Evolutionary conservation across 92 coral and sea anemone genomes (phyloP), one percentile per base, ranked within the genome.

Genomic region (Zoanthus gigantus): DNA sequence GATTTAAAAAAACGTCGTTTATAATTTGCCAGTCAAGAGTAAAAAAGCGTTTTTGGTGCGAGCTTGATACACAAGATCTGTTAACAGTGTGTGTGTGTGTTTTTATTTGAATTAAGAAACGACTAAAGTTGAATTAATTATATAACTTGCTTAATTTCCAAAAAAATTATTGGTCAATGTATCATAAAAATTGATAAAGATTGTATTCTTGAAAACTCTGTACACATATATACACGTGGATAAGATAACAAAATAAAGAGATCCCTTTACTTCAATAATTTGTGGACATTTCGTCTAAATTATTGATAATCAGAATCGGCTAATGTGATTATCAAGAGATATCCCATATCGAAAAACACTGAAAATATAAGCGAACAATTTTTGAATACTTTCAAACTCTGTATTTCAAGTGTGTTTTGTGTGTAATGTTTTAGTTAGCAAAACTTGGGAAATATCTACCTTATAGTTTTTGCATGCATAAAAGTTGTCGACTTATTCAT

Each of bases 231-330:
- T 7, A 23, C 44, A 17, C 71, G 46, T 31, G 57, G 85, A 67
- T 66, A 44, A 66, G 58, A 81, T 81, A 67, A 81, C 56, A 81
- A 45, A 23, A 61, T 30, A 13, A 18, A 65, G 45, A 65, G 6
- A 44, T 15, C 13, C 30, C 23, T 44, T 66, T 13, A 81, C 85
- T 32, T 13, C 30, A 53, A 28, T 57, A 53, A 81, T 81, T 65
- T 66, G 7, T 65, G 52, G 60, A 81, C 73, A 81, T 45, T 81
- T 47, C 53, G 52, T 66, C 28, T 81, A 74, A 81, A 67, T 81
- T 81, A 81, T 81, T 81, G 75, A 81, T 81, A 45, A 81, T 32
- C 18, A 23, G 74, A 46, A 17, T 31, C 63, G 50, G 67, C 11
- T 45, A 81, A 47, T 67, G 30, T 61, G 1, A 60, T 61, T 44